Evolutionary conservation across 2,888 invertebrate species (phyloP).

Genomic region (Leptodirus hochenwartii): DNA sequence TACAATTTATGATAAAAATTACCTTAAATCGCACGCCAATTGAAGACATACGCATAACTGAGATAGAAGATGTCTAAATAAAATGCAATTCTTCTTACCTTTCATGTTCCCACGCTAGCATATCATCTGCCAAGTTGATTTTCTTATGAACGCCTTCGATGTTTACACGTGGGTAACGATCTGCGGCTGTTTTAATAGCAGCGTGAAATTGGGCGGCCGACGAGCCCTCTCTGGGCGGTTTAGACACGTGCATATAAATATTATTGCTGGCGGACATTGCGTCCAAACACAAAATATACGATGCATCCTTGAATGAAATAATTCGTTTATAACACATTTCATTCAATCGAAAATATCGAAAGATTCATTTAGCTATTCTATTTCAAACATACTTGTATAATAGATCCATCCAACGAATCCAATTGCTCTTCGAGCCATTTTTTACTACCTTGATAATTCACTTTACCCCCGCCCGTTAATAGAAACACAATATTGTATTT

Average conservation of each 20-base stretch:
- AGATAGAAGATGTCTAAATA: too few relatives aligned
- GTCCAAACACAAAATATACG: conserved; percentile 82
- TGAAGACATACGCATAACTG: too few relatives aligned
- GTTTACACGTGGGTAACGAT: conserved; percentile 24
- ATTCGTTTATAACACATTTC: conserved; percentile 1
- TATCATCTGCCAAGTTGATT: conserved; percentile 86
- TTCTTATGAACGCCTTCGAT: conserved; percentile 78
- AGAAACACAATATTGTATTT: conserved; percentile 71
- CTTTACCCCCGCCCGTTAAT: conserved; percentile 76
- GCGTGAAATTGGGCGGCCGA: conserved; percentile 48
- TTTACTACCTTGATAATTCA: conserved; percentile 89
- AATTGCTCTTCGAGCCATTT: conserved; percentile 90
- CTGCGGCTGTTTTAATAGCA: conserved; percentile 37
- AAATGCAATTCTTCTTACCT: too few relatives aligned
- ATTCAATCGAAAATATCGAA: too few relatives aligned
- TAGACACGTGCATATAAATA: conserved; percentile 85
- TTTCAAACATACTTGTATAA: conserved; percentile 66
- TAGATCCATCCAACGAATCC: conserved; percentile 53
- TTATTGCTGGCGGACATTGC: conserved; percentile 46
- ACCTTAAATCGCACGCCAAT: too few relatives aligned
- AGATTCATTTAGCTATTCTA: too few relatives aligned
- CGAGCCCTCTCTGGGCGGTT: conserved; percentile 77
- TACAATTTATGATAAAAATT: too few relatives aligned
- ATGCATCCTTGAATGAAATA: conserved; percentile 49
- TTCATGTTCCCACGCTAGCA: conserved; percentile 94